Evolutionary conservation across 2,888 invertebrate genomes (phyloP), one percentile per base, ranked within the genome.

Genomic region (Drosophila yooni): DNA sequence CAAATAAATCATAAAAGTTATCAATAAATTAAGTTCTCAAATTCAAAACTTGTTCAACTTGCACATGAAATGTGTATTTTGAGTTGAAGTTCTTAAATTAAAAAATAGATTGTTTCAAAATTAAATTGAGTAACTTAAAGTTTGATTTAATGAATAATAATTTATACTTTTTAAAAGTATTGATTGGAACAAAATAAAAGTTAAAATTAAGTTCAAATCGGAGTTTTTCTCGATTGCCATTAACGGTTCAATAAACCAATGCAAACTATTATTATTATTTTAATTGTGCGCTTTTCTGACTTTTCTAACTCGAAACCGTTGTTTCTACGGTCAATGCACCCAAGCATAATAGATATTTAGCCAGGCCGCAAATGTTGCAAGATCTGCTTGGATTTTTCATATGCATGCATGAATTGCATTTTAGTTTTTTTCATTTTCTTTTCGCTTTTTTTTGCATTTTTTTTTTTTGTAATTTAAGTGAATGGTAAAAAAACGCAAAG

Each of bases 341-440:
- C 13, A n/a, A 27, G 56, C 53, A 38, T 43, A 38, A n/a, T 50
- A 48, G 48, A 70, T 36, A 61, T 51, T 38, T 46, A 57, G 68
- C 57, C 21, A 34, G 36, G 51, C 69, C 29, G 74, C 62, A 70
- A 82, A 81, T 76, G 73, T 81, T 78, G 74, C 77, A 80, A 76
- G 52, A 66, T 74, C 64, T 46, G 25, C 25, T 46, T 46, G 25
- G 15, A 25, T 46, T 25, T 25, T 81, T 58, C 71, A 66, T 74
- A 71, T 79, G 66, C 74, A 79, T 75, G 75, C 59, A 62, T 46
- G 52, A 63, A 54, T 66, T 68, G 60, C 38, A 74, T 29, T 31
- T 21, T n/a, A 2, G 8, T 43, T 31, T 51, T 21, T 51, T 21
- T 21, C 21, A n/a, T 51, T 7, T 31, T 29, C 38, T 29, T 61